Conservation (phyloP, 2,113 vertebrate genomes). For the Antechinus stuartii region DNA sequence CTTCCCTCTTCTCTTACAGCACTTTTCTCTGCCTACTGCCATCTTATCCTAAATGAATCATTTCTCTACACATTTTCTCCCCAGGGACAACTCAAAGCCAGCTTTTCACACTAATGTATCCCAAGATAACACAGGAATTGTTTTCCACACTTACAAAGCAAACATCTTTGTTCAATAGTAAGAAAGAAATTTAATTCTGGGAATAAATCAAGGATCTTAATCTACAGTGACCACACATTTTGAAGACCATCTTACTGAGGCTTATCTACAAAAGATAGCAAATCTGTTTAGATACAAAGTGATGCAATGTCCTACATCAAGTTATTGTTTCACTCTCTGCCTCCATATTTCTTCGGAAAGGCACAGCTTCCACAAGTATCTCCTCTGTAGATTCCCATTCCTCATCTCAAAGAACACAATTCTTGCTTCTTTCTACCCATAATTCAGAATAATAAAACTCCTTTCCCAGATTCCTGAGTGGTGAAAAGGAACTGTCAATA, state of each 20-base stretch:
- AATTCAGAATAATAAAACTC: neutral
- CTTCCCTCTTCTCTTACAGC: neutral
- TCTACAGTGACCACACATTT: neutral
- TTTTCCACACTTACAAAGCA: neutral
- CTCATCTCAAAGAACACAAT: neutral
- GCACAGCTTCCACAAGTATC: accelerated
- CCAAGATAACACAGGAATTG: accelerated
- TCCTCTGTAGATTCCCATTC: neutral
- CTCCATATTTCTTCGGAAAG: neutral
- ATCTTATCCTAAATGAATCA: neutral
- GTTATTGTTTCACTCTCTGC: neutral
- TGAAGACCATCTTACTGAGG: accelerated
- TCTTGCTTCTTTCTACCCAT: neutral
- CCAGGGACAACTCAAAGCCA: neutral
- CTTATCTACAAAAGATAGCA: neutral
- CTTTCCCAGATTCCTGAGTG: accelerated
- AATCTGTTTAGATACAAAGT: neutral
- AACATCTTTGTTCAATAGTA: neutral
- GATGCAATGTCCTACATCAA: neutral
- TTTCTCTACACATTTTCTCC: neutral
- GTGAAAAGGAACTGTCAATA: neutral
- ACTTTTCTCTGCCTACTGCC: neutral
- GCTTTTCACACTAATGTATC: neutral
- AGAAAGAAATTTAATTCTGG: too few species aligned
- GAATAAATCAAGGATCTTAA: neutral